Percentiles rank a stretch among this genome's conserved stretches.
Evolutionary conservation across 2,113 vertebrate species (phyloP).

Genomic region (Colistium nudipinnis): DNA sequence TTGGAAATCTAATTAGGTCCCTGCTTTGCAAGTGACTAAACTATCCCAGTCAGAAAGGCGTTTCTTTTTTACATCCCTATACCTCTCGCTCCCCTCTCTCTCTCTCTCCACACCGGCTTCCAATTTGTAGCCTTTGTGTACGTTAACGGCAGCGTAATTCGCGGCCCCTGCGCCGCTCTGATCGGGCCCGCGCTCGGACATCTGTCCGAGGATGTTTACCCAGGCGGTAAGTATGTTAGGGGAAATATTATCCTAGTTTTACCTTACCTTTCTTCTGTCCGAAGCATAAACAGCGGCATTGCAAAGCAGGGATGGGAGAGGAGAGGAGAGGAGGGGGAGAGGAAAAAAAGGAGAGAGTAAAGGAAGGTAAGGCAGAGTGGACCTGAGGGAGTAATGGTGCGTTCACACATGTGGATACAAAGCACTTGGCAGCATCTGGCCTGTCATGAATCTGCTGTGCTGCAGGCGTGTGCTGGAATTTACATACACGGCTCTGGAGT

Average conservation of each 20-base stretch:
- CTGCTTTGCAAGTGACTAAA: not conserved
- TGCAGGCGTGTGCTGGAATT: not conserved
- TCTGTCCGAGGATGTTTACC: conserved; percentile 83
- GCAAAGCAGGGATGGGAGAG: conserved; percentile 44
- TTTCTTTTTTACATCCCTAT: not conserved
- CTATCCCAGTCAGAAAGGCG: not conserved
- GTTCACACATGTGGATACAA: not conserved
- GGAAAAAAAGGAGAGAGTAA: not conserved
- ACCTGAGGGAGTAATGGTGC: conserved; percentile 18
- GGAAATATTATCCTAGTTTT: conserved; percentile 84
- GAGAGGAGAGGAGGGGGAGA: not conserved
- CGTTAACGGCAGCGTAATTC: conserved; percentile 54
- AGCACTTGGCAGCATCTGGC: not conserved
- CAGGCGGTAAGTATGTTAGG: conserved; percentile 77
- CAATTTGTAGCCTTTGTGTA: conserved; percentile 80
- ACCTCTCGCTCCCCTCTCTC: not conserved
- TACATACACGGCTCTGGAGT: not conserved
- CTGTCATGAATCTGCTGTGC: not conserved
- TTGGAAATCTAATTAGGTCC: not conserved
- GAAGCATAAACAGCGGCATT: conserved; percentile 72
- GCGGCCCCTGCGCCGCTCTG: conserved; percentile 56
- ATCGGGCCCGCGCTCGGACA: conserved; percentile 72
- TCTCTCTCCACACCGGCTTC: conserved; percentile 69
- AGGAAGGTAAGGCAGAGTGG: conserved; percentile 3
- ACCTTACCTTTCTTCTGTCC: conserved; percentile 80